Conservation (phyloP, 2,888 invertebrate genomes). For the Drosophila pseudotalamancana region DNA sequence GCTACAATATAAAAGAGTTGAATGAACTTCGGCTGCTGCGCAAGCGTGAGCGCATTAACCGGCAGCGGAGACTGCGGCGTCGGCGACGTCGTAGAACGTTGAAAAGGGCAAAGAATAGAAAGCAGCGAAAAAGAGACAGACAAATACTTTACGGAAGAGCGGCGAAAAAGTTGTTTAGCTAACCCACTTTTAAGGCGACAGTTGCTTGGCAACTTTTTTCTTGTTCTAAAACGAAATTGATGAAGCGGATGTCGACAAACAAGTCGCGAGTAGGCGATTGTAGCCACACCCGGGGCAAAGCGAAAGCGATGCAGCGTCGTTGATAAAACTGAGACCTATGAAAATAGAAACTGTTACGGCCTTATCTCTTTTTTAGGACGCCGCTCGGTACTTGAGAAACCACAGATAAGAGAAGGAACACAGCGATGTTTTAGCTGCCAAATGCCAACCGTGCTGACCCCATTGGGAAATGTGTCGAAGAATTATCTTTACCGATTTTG, state of each 20-base stretch:
- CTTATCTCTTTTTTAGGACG: constrained; percentile 45
- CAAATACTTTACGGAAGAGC: constrained; percentile 34
- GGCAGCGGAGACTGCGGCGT: constrained; percentile 1
- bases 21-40: constrained; percentile 69
- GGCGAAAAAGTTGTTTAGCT: constrained; percentile 62
- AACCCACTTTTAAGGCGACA: constrained; percentile 51
- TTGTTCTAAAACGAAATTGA: constrained; percentile 42
- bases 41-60: constrained; percentile 54
- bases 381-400: constrained; percentile 8
- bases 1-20: constrained; percentile 57
- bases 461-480: constrained; percentile 24
- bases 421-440: constrained; percentile 2
- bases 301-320: constrained; percentile 13
- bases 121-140: constrained; percentile 35
- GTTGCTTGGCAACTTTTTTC: constrained; percentile 61
- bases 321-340: constrained; percentile 45
- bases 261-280: constrained; percentile 15
- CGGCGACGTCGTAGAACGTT: constrained; percentile 23
- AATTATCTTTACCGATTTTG: constrained; percentile 36
- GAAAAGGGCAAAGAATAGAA: constrained; percentile 57
- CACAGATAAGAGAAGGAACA: constrained; percentile 31
- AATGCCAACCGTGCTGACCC: constrained; percentile 19
- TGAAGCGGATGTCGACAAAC: constrained; percentile 62
- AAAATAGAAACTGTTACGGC: constrained; percentile 26
- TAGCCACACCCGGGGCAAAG: constrained; percentile 35